phyloP scores from a whole-genome alignment of 2,888 invertebrate species.

The Orthonychiurus folsomi region DNA sequence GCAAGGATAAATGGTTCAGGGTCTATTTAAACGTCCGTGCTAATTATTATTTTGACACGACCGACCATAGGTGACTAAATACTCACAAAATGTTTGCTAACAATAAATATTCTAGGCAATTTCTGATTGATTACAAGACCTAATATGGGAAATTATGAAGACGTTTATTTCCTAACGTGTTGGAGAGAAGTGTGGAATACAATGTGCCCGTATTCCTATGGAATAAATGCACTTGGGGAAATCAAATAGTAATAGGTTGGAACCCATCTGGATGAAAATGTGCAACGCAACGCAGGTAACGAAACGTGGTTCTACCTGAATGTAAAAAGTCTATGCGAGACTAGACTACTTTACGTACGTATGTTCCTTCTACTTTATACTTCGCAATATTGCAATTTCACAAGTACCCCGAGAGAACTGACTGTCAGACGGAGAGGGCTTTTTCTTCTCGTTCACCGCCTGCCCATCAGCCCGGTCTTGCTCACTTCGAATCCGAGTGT shows the following conservation, averaged over 20 bases:
- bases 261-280: constrained; percentile 8
- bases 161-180: background rate
- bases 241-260: background rate
- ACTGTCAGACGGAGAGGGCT: background rate
- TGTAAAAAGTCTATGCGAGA: no score
- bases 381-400: background rate
- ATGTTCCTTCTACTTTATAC: background rate
- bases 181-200: background rate
- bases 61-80: no score
- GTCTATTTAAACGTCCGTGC: background rate
- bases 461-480: no score
- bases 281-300: background rate
- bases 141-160: no score
- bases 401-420: background rate
- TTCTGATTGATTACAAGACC: no score
- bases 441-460: background rate
- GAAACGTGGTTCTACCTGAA: no score
- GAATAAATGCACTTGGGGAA: background rate
- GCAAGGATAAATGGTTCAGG: no score
- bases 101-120: no score
- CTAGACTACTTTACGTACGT: no score
- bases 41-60: background rate
- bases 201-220: background rate
- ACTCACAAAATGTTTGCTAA: no score
- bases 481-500: no score